Percentiles rank a stretch among this genome's conserved stretches.
Conservation (phyloP, 2,113 vertebrate species). For the Panthera tigris region DNA sequence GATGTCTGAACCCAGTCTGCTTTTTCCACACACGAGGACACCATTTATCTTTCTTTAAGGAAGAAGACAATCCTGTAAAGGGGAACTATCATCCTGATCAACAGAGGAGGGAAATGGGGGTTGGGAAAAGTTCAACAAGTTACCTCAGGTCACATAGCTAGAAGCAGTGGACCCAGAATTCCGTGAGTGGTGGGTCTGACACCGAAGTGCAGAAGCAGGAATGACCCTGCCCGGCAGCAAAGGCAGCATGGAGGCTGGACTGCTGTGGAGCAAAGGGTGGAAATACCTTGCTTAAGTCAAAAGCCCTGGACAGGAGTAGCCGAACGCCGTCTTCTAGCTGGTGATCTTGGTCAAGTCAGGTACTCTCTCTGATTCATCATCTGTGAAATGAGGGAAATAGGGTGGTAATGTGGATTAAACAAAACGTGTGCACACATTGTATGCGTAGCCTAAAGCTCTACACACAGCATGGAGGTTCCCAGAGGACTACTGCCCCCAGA, state of each 20-base stretch:
- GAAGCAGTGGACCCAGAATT: neutral
- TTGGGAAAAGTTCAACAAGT: neutral
- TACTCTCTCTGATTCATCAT: neutral
- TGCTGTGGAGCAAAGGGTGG: neutral
- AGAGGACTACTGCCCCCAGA: neutral
- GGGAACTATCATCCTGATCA: neutral
- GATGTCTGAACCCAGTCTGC: neutral
- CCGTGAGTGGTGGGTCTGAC: neutral
- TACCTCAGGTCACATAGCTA: neutral
- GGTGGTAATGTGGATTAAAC: neutral
- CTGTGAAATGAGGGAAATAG: neutral
- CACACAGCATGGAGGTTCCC: neutral
- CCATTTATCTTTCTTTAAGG: neutral
- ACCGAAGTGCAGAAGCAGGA: neutral
- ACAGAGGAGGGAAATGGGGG: neutral
- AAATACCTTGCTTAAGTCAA: neutral
- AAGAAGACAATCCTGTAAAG: neutral
- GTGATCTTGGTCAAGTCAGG: neutral
- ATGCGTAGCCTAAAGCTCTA: neutral
- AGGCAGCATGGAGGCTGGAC: neutral
- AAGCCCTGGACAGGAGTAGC: neutral
- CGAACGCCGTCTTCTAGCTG: neutral
- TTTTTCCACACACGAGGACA: neutral
- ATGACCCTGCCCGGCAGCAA: neutral
- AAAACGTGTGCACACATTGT: neutral